Evolutionary conservation across 2,113 vertebrate species (phyloP), one percentile per base, ranked within the genome.

Genomic region (Gila orcuttii): DNA sequence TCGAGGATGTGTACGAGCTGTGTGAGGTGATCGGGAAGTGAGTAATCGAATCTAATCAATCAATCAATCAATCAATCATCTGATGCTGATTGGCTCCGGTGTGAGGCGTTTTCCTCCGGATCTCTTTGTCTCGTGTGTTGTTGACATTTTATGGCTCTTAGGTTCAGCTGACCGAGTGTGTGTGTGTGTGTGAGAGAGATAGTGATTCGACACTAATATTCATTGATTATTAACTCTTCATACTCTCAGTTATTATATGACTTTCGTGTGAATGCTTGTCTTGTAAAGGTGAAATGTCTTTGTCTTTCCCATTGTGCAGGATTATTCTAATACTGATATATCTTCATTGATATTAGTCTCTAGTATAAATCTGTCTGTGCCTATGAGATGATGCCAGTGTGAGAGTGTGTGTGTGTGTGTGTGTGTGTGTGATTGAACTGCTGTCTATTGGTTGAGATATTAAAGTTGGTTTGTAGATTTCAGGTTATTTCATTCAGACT

Each of bases 1-100:
- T 99, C 93, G 97, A 98, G 93, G 97, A 99, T 95, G 97, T 99
- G 86, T 98, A 99, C 91, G 97, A 99, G 96, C 96, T 99, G 84
- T 99, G 97, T 91, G 97, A 98, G 96, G 97, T 99, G 95, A 99
- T 99, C 90, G 97, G 97, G 87, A 99, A 98, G 97, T 99, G 93
- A 99, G 97, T 98, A 79, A 36, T 33, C 15, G 7, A 19, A 4
- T 71, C 28, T 25, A 19, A 50, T 19, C 73, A 31, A 69, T 66
- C 17, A 6, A 39, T 39, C 36, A 36, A 36, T 36, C 33, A 39
- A 7, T 39, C 39, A 39, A 39, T 39, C 39, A 42, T 42, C 42
- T 42, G 42, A 42, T 42, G 1, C 23, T 17, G 76, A 47, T 31
- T 5, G 12, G 68, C 28, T 3, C 23, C 19, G 31, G 39, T 42